A percentile compares a stretch with the other conserved stretches of the same genome.
These are phyloP conservation scores for Sweltsa coloradensis DNA, from an alignment of 1,140 invertebrate genomes.

Conservation along the genomic window DNA sequence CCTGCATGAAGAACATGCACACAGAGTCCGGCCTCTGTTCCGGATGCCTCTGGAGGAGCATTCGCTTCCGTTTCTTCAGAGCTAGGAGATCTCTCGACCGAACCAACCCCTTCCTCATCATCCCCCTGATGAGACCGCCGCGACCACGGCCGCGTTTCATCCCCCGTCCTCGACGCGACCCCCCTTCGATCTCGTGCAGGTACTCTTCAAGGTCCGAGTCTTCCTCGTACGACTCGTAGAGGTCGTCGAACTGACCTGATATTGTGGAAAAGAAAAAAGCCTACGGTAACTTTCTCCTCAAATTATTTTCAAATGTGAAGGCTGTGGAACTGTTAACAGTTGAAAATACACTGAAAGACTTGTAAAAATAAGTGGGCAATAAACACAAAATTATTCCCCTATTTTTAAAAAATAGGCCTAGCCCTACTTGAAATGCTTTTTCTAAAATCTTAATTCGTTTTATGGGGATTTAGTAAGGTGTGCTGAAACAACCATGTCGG, in stretches of 20 bases:
- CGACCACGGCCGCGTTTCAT: constrained; percentile 16
- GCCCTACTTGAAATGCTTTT: too few relatives aligned
- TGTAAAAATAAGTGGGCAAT: too few relatives aligned
- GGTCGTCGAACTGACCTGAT: constrained; percentile 11
- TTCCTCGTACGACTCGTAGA: constrained; percentile 20
- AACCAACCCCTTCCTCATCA: constrained; percentile 30
- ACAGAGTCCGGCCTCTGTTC: constrained; percentile 50
- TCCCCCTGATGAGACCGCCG: constrained; percentile 29
- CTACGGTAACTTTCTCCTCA: too few relatives aligned
- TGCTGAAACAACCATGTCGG: too few relatives aligned
- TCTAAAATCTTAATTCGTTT: too few relatives aligned
- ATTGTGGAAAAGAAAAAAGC: too few relatives aligned
- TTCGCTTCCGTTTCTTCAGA: constrained; percentile 21
- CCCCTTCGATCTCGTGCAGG: not conserved
- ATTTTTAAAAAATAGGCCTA: too few relatives aligned
- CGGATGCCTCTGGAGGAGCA: constrained; percentile 25
- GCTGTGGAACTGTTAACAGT: too few relatives aligned
- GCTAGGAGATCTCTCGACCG: constrained; percentile 13
- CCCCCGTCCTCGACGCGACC: not conserved
- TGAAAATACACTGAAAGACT: too few relatives aligned
- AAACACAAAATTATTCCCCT: too few relatives aligned
- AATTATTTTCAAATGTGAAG: too few relatives aligned
- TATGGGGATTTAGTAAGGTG: too few relatives aligned
- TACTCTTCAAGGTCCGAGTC: constrained; percentile 6
- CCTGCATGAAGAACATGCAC: constrained; percentile 76